A percentile compares a stretch with the other conserved stretches of the same genome.
These are phyloP conservation scores for Poeciliopsis turneri DNA, from an alignment of 2,797 vertebrate genomes.

Conservation along the genomic window DNA sequence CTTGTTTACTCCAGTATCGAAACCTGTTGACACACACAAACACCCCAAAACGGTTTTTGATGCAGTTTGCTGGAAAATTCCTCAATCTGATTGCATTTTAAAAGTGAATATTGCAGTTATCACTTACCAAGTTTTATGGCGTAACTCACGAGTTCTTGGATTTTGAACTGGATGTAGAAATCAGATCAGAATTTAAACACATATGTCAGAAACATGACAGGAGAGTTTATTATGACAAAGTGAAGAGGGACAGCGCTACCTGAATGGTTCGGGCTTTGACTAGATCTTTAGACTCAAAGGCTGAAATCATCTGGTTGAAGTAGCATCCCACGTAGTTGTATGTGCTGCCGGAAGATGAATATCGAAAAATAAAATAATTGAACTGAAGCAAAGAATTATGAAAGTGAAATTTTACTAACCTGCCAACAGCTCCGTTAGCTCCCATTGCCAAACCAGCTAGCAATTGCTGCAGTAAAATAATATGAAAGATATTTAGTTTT, in stretches of 20 bases:
- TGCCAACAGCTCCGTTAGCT: slow-evolving; percentile 80
- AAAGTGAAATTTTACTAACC: slow-evolving; percentile 59
- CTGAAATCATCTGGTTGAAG: slow-evolving; percentile 82
- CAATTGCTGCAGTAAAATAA: slow-evolving; percentile 72
- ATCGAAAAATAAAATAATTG: background rate
- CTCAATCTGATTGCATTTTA: background rate
- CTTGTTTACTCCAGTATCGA: slow-evolving; percentile 91
- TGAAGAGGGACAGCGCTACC: slow-evolving; percentile 72
- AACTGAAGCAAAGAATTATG: background rate
- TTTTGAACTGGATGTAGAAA: slow-evolving; percentile 79
- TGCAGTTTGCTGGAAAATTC: background rate
- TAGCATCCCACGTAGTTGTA: slow-evolving; percentile 90
- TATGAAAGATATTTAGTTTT: slow-evolving; percentile 10
- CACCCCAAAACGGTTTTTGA: background rate
- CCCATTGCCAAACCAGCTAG: slow-evolving; percentile 76
- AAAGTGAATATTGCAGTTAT: background rate
- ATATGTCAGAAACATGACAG: background rate
- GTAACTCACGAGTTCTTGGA: slow-evolving; percentile 84
- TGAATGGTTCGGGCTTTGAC: slow-evolving; percentile 82
- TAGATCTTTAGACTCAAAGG: slow-evolving; percentile 82
- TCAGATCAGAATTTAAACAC: slow-evolving; percentile 17
- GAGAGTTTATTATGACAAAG: background rate
- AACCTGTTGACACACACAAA: slow-evolving; percentile 69
- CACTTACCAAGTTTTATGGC: slow-evolving; percentile 83
- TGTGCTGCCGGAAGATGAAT: slow-evolving; percentile 81